Percentiles rank a stretch among this genome's conserved stretches.
Conservation (phyloP, 2,888 invertebrate genomes). For the Pocota personata region DNA sequence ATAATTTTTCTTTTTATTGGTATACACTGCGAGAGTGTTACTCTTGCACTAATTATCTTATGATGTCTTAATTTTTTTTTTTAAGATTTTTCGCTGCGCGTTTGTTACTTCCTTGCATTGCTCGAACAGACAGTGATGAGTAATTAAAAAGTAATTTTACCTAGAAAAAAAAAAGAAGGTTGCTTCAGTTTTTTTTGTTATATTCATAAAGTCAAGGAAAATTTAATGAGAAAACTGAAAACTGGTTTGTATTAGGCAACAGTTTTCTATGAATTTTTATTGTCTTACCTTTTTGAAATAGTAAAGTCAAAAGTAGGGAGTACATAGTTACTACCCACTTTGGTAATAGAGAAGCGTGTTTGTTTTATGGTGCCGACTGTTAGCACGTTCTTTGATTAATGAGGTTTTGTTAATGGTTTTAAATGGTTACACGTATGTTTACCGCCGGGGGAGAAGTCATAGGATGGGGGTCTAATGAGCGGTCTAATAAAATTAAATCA, state of each 20-base stretch:
- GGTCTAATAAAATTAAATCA: not conserved
- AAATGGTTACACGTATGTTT: not conserved
- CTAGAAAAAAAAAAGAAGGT: slow-evolving; percentile 13
- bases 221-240: slow-evolving; percentile 33
- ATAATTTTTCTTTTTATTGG: not conserved
- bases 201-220: not conserved
- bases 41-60: slow-evolving; percentile 22
- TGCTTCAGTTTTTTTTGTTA: not conserved
- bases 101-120: not conserved
- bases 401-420: slow-evolving; percentile 17
- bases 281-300: not conserved
- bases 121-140: not conserved
- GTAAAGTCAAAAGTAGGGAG: not conserved
- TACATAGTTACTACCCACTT: not conserved
- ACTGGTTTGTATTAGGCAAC: slow-evolving; percentile 19
- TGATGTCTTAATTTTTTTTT: slow-evolving; percentile 26
- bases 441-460: not conserved
- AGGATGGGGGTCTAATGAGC: not conserved
- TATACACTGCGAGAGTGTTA: not conserved
- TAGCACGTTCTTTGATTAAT: slow-evolving; percentile 32
- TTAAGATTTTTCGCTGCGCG: not conserved
- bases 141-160: slow-evolving; percentile 25
- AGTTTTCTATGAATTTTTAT: slow-evolving; percentile 15
- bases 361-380: slow-evolving; percentile 10
- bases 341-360: not conserved